Percentiles rank a stretch among this genome's conserved stretches.
phyloP scores from a whole-genome alignment of 2,797 vertebrate genomes.

The Heterohyrax brucei region DNA sequence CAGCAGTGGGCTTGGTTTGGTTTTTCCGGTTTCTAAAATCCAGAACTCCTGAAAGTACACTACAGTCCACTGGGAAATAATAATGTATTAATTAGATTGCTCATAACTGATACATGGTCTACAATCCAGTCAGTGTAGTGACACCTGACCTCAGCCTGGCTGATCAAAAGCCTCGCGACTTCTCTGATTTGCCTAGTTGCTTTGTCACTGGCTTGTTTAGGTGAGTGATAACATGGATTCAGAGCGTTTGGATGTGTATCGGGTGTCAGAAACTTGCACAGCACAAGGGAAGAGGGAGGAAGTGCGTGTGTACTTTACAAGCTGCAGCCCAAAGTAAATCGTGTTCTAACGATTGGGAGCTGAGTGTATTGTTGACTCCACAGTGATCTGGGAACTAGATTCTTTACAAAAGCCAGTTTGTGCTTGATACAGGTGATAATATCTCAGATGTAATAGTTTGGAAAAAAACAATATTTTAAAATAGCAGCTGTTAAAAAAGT shows the following conservation, averaged over 20 bases:
- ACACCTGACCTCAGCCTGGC: neutral
- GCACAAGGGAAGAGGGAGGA: neutral
- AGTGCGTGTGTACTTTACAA: slow-evolving; percentile 2
- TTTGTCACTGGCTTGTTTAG: neutral
- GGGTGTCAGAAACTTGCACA: neutral
- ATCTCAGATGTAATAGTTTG: slow-evolving; percentile 16
- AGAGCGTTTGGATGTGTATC: neutral
- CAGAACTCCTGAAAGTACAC: neutral
- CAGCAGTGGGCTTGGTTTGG: too few species aligned
- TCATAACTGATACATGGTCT: neutral
- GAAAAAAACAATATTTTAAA: neutral
- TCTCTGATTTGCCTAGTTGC: neutral
- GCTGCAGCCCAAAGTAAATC: slow-evolving; percentile 16
- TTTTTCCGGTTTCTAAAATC: neutral
- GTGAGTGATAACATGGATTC: slow-evolving; percentile 4
- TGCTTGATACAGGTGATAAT: slow-evolving; percentile 4
- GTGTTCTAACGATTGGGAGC: neutral
- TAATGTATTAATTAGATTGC: neutral
- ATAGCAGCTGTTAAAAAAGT: neutral
- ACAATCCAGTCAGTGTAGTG: neutral
- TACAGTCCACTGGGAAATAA: neutral
- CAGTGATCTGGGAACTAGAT: neutral
- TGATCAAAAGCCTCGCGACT: slow-evolving; percentile 7
- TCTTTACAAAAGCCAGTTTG: slow-evolving; percentile 38
- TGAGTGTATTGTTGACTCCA: neutral